Conservation (phyloP, 2,888 invertebrate species). For the Drosophila neotestacea region DNA sequence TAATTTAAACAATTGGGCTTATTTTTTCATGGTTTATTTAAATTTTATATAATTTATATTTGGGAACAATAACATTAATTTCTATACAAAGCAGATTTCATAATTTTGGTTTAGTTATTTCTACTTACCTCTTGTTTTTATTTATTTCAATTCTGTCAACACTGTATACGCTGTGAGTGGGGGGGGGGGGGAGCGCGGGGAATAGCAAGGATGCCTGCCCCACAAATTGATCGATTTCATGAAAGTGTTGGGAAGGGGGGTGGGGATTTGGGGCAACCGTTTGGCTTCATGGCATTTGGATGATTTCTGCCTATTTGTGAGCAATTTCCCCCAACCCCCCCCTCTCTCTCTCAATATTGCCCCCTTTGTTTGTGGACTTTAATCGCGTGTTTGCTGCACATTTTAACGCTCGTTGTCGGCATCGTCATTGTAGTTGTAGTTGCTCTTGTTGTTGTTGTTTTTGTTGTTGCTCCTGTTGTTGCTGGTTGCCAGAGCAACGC, state of each 20-base stretch:
- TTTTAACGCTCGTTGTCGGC: slow-evolving; percentile 68
- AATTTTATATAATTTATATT: no score
- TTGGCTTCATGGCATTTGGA: slow-evolving; percentile 73
- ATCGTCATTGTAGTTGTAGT: not conserved
- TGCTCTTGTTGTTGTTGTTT: not conserved
- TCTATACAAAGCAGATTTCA: no score
- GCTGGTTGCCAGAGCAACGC: slow-evolving; percentile 70
- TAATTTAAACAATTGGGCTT: no score
- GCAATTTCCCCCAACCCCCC: not conserved
- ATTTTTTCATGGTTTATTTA: no score
- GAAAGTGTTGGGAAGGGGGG: not conserved
- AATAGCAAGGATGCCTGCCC: slow-evolving; percentile 31
- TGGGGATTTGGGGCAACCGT: slow-evolving; percentile 24
- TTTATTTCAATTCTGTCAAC: no score
- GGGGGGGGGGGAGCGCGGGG: no score
- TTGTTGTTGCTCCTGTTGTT: not conserved
- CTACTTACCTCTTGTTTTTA: no score
- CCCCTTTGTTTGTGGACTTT: slow-evolving; percentile 42
- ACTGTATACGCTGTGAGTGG: not conserved
- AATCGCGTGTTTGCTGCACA: slow-evolving; percentile 77
- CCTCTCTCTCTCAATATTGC: not conserved
- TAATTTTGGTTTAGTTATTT: no score
- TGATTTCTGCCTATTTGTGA: slow-evolving; percentile 75
- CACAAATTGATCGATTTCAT: slow-evolving; percentile 49
- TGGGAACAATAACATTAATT: no score